phyloP scores from a whole-genome alignment of 2,797 vertebrate species.

The Simalia tracyae region DNA sequence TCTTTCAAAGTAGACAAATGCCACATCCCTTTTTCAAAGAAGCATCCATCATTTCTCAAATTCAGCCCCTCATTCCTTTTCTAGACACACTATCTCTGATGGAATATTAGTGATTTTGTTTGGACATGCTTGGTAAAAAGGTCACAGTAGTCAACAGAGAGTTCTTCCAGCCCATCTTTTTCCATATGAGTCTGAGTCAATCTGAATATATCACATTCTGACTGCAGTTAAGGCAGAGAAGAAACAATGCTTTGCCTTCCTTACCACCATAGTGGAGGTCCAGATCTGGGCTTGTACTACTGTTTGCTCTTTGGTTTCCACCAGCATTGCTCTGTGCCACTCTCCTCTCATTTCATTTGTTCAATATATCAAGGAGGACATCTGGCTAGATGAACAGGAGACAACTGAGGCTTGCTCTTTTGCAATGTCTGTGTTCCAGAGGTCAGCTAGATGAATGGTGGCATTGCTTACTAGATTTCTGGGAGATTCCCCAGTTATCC shows the following conservation, averaged over 20 bases:
- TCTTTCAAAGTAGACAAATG: too few relatives aligned
- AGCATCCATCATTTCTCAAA: too few relatives aligned
- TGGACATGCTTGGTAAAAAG: too few relatives aligned
- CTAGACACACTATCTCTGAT: too few relatives aligned
- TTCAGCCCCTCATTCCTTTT: too few relatives aligned
- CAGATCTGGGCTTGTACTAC: not conserved
- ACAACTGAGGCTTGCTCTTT: not conserved
- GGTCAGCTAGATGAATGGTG: not conserved
- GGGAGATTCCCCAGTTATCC: not conserved
- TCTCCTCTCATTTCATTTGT: not conserved
- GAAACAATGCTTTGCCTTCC: not conserved
- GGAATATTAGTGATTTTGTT: too few relatives aligned
- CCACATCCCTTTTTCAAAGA: too few relatives aligned
- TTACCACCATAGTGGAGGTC: not conserved
- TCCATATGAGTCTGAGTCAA: too few relatives aligned
- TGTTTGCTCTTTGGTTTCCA: not conserved
- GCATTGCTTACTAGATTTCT: not conserved
- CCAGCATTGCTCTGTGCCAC: not conserved
- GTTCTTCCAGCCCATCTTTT: too few relatives aligned
- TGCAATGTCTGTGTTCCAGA: not conserved
- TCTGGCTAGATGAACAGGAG: not conserved
- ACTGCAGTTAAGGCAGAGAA: too few relatives aligned
- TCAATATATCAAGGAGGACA: not conserved
- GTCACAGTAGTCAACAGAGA: too few relatives aligned
- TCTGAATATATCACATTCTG: too few relatives aligned